phyloP scores from a whole-genome alignment of 2,797 vertebrate genomes.

The Heteromormyrus szaboi region DNA sequence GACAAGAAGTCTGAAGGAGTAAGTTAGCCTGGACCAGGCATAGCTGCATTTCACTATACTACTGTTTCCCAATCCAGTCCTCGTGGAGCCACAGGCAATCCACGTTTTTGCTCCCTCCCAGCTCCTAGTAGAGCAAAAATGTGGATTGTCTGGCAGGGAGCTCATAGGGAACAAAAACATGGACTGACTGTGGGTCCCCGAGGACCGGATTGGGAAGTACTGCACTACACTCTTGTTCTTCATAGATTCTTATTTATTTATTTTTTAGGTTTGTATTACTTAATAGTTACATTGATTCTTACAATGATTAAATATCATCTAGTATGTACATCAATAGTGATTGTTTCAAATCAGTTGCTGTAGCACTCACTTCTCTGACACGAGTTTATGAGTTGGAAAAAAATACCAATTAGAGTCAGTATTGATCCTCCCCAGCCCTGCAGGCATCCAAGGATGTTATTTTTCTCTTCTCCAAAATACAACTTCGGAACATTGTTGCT shows the following conservation, averaged over 20 bases:
- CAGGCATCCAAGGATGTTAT: neutral
- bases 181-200: neutral
- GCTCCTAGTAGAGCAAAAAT: neutral
- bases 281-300: neutral
- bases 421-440: neutral
- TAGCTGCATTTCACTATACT: neutral
- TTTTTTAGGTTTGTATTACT: neutral
- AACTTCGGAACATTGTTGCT: neutral
- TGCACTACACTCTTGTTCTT: neutral
- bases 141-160: neutral
- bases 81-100: neutral
- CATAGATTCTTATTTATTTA: neutral
- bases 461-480: neutral
- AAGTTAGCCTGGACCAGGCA: conserved; percentile 43
- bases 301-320: neutral
- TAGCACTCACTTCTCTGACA: neutral
- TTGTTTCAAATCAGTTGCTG: neutral
- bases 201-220: neutral
- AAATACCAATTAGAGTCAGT: conserved; percentile 1
- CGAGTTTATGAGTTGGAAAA: neutral
- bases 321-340: neutral
- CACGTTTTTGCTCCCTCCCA: neutral
- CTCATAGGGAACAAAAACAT: neutral
- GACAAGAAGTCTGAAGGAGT: conserved; percentile 87
- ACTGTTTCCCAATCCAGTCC: neutral